Conservation (phyloP, 2,113 vertebrate species). For the Oxygymnocypris stewartii region DNA sequence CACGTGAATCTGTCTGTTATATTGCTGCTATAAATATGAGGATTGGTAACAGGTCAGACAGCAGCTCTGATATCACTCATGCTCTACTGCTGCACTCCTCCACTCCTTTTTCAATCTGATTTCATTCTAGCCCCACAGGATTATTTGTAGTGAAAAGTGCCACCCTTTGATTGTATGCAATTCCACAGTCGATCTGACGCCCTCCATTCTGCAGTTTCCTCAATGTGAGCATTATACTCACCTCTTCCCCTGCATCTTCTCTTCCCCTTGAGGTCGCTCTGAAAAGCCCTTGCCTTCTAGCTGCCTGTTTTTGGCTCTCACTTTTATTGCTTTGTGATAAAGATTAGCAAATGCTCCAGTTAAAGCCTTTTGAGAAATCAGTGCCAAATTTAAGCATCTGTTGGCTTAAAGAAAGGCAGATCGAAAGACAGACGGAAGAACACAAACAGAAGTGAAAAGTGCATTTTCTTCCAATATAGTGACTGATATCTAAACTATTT, state of each 20-base stretch:
- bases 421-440: background rate
- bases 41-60: conserved; percentile 30
- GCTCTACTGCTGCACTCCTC: background rate
- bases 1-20: conserved; percentile 1
- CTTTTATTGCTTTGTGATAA: conserved; percentile 18
- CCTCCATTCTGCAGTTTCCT: background rate
- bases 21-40: conserved; percentile 24
- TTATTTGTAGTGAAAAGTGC: conserved; percentile 32
- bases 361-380: background rate
- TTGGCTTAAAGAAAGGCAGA: background rate
- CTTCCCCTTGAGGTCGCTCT: conserved; percentile 13
- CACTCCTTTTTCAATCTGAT: background rate
- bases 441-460: background rate
- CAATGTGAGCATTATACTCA: background rate
- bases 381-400: conserved; percentile 6
- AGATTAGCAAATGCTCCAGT: conserved; percentile 1
- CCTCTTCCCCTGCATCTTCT: background rate
- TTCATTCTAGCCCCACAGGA: conserved; percentile 10
- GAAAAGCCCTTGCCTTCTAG: background rate
- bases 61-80: conserved; percentile 19
- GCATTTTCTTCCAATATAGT: background rate
- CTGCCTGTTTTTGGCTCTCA: background rate
- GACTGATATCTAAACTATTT: background rate
- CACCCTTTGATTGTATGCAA: conserved; percentile 16
- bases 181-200: conserved; percentile 23